These are phyloP conservation scores for Cryptoblepharus egeriae DNA, from an alignment of 2,797 vertebrate genomes.

Conservation along the genomic window DNA sequence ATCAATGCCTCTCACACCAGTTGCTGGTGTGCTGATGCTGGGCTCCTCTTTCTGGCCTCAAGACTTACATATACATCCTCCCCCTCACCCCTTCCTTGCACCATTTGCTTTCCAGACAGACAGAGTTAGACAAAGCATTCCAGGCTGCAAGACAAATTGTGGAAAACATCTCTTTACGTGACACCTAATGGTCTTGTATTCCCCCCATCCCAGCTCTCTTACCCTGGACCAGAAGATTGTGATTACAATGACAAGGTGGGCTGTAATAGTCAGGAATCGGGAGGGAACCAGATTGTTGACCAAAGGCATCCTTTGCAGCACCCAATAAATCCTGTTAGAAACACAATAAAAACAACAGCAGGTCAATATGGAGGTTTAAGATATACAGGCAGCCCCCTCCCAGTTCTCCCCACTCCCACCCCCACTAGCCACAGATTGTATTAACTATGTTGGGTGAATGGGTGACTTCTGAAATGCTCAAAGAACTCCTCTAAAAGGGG, in stretches of 20 bases:
- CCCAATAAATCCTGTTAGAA: background rate
- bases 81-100: background rate
- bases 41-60: no score
- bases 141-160: background rate
- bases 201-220: no score
- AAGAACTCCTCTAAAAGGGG: no score
- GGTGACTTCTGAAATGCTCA: no score
- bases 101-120: background rate
- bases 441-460: no score
- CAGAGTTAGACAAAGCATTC: background rate
- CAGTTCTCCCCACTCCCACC: background rate
- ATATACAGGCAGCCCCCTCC: background rate
- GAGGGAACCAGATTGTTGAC: constrained; percentile 84
- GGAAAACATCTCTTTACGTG: background rate
- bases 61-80: background rate
- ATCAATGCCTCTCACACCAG: no score
- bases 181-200: no score
- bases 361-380: background rate
- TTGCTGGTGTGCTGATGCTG: no score
- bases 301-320: constrained; percentile 74
- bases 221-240: constrained; percentile 93
- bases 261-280: constrained; percentile 85
- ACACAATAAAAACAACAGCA: background rate
- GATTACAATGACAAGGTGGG: constrained; percentile 90
- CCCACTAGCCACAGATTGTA: no score